phyloP scores from a whole-genome alignment of 2,113 vertebrate species.

The Nipponia nippon region DNA sequence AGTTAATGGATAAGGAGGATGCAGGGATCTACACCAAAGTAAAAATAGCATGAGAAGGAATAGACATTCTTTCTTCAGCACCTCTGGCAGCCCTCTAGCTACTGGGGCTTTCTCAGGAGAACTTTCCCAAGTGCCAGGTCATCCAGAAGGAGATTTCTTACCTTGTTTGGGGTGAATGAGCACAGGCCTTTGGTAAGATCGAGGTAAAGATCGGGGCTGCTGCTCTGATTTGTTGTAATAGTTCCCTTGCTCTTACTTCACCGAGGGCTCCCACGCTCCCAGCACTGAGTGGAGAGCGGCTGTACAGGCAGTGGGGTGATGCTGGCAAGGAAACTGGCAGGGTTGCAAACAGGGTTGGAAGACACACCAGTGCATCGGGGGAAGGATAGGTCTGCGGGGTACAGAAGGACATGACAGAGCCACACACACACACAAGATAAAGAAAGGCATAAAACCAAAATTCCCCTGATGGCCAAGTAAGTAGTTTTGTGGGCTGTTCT shows the following conservation, averaged over 20 bases:
- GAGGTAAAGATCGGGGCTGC: neutral
- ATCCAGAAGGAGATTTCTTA: neutral
- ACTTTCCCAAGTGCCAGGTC: neutral
- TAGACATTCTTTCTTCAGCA: neutral
- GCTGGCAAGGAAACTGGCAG: neutral
- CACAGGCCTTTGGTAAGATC: neutral
- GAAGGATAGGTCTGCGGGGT: neutral
- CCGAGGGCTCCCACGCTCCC: neutral
- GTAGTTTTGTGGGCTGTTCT: neutral
- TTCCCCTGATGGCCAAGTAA: neutral
- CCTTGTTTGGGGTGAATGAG: neutral
- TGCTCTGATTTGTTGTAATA: neutral
- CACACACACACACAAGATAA: neutral
- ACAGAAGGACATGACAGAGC: neutral
- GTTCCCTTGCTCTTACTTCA: neutral
- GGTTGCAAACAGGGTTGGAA: neutral
- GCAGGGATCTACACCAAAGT: neutral
- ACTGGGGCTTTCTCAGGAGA: neutral
- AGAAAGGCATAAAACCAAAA: neutral
- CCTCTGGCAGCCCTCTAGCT: neutral
- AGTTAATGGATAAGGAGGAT: neutral
- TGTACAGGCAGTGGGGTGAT: neutral
- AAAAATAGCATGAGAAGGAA: neutral
- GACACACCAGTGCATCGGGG: fast-evolving
- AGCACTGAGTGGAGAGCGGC: neutral